These are phyloP conservation scores for Stenodema calcarata DNA, from an alignment of 2,888 invertebrate species.

Conservation along the genomic window DNA sequence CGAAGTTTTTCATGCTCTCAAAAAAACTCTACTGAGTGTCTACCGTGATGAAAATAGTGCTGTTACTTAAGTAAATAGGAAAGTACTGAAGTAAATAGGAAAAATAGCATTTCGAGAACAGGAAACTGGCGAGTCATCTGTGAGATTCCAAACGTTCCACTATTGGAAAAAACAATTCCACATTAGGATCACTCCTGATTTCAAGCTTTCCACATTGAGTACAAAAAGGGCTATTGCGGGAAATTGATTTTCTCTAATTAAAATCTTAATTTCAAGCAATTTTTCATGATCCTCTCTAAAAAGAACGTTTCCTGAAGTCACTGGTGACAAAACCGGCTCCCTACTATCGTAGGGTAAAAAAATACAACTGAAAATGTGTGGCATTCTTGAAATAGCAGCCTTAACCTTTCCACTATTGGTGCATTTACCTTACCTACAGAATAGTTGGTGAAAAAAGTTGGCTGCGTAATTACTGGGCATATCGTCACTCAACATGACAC, in stretches of 20 bases:
- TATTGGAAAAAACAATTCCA: not conserved
- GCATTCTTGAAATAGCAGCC: not conserved
- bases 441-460: too few species aligned
- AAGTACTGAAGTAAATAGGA: too few species aligned
- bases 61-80: too few species aligned
- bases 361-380: not conserved
- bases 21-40: too few species aligned
- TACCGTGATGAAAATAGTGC: too few species aligned
- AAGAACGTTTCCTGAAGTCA: not conserved
- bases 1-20: too few species aligned
- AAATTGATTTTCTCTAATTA: not conserved
- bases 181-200: not conserved
- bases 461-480: too few species aligned
- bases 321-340: not conserved
- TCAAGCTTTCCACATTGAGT: not conserved
- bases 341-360: not conserved
- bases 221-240: not conserved
- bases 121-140: too few species aligned
- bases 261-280: not conserved
- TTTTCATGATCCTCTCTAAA: not conserved
- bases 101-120: too few species aligned
- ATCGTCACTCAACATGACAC: too few species aligned
- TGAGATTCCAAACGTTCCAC: not conserved
- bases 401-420: not conserved
- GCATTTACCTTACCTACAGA: not conserved